Percentiles rank a stretch among this genome's conserved stretches.
These are phyloP conservation scores for Motacilla tschutschensis DNA, from an alignment of 2,113 vertebrate species.

Conservation along the genomic window DNA sequence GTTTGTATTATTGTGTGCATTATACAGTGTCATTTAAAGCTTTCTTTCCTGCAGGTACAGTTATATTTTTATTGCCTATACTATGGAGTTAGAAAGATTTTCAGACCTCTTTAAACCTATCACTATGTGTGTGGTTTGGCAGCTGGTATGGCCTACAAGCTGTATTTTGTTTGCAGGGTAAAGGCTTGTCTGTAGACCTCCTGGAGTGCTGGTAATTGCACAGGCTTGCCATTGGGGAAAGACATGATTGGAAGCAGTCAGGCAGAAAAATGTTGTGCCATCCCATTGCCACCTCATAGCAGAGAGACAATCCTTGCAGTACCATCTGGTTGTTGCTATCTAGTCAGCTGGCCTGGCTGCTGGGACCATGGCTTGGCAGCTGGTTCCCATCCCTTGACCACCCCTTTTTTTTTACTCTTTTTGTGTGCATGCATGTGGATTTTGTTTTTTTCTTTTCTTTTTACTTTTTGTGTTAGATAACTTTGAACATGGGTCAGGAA, in stretches of 20 bases:
- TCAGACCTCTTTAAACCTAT: slow-evolving; percentile 79
- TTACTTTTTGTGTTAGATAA: slow-evolving; percentile 59
- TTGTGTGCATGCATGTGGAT: slow-evolving; percentile 9
- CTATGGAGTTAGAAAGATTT: slow-evolving; percentile 76
- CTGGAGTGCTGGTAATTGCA: slow-evolving; percentile 95
- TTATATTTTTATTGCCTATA: slow-evolving; percentile 80
- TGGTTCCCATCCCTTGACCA: slow-evolving; percentile 87
- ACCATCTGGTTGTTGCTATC: slow-evolving; percentile 93
- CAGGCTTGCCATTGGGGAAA: slow-evolving; percentile 88
- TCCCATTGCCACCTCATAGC: slow-evolving; percentile 93
- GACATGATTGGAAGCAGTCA: slow-evolving; percentile 93
- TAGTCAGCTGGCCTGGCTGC: slow-evolving; percentile 90
- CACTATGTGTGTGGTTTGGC: slow-evolving; percentile 92
- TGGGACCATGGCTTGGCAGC: slow-evolving; percentile 85
- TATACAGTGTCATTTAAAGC: slow-evolving; percentile 80
- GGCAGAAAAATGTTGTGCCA: slow-evolving; percentile 97
- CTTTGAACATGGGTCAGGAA: slow-evolving; percentile 77
- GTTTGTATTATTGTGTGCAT: slow-evolving; percentile 83
- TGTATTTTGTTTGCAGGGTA: slow-evolving; percentile 96
- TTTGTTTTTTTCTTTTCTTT: neutral
- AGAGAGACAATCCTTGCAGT: slow-evolving; percentile 88
- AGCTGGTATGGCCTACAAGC: slow-evolving; percentile 93
- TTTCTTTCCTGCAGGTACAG: slow-evolving; percentile 79
- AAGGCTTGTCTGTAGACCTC: slow-evolving; percentile 91
- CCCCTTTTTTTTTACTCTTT: slow-evolving; percentile 21